Conservation (phyloP, 2,113 vertebrate species). For the Ciconia boyciana region DNA sequence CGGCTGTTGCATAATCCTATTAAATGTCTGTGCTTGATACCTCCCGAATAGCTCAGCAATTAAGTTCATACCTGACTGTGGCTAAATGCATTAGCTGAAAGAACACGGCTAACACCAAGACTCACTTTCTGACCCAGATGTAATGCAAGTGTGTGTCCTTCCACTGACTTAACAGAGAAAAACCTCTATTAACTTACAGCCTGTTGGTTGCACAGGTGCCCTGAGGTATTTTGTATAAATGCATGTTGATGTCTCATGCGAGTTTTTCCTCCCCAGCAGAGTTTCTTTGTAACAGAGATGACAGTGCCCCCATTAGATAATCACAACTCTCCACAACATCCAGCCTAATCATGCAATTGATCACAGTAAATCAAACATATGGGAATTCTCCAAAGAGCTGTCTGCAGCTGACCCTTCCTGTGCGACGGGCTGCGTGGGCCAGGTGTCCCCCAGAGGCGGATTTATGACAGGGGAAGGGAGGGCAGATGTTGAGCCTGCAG, state of each 20-base stretch:
- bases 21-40: constrained; percentile 24
- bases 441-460: neutral
- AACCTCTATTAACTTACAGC: neutral
- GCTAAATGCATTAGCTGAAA: constrained; percentile 3
- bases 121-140: neutral
- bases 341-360: neutral
- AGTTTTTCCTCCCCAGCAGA: neutral
- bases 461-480: neutral
- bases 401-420: neutral
- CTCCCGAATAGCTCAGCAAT: neutral
- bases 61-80: constrained; percentile 2
- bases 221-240: constrained; percentile 7
- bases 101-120: neutral
- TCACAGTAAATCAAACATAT: neutral
- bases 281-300: constrained; percentile 3
- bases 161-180: neutral
- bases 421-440: neutral
- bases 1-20: constrained; percentile 23
- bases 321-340: neutral
- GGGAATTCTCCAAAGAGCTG: neutral
- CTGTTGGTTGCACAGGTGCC: neutral
- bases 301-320: neutral
- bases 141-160: neutral
- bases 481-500: neutral
- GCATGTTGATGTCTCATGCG: neutral